phyloP scores from a whole-genome alignment of 23 tunicate genomes.

The Trididemnum nubilum region DNA sequence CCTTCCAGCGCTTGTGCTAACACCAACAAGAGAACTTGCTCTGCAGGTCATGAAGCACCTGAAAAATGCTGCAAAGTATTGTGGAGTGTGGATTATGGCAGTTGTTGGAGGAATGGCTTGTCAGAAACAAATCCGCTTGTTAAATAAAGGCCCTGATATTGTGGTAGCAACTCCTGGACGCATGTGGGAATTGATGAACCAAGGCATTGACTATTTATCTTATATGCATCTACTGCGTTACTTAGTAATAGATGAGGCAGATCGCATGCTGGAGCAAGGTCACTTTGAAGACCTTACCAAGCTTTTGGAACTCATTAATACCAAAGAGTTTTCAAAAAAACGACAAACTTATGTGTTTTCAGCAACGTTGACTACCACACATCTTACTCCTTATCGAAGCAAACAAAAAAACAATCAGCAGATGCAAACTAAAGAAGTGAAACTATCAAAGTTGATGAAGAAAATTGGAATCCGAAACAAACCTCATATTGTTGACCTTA shows the following conservation, averaged over 20 bases:
- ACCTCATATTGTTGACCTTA: conserved; percentile 69
- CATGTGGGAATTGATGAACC: conserved; percentile 72
- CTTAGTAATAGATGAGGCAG: conserved; percentile 96
- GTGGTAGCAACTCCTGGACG: conserved; percentile 97
- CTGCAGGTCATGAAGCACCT: conserved; percentile 84
- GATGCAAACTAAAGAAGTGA: conserved; percentile 32
- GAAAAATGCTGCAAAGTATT: conserved; percentile 56
- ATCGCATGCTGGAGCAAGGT: conserved; percentile 92
- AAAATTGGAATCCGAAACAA: conserved; percentile 65
- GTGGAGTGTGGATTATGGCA: conserved; percentile 45
- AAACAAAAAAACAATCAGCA: background rate
- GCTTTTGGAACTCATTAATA: conserved; percentile 54
- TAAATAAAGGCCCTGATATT: conserved; percentile 72
- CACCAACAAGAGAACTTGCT: conserved; percentile 95
- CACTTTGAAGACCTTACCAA: conserved; percentile 93
- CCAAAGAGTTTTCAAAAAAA: conserved; percentile 46
- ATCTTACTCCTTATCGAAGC: conserved; percentile 42
- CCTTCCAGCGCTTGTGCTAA: conserved; percentile 69
- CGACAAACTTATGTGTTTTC: conserved; percentile 93
- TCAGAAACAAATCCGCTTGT: conserved; percentile 79
- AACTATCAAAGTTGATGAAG: conserved; percentile 68
- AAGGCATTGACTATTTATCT: conserved; percentile 55
- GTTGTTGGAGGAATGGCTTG: conserved; percentile 96
- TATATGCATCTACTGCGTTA: conserved; percentile 62
- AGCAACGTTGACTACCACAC: conserved; percentile 88